Evolutionary conservation across 1,140 invertebrate genomes (phyloP).

Genomic region (Zaprionus lachaisei): DNA sequence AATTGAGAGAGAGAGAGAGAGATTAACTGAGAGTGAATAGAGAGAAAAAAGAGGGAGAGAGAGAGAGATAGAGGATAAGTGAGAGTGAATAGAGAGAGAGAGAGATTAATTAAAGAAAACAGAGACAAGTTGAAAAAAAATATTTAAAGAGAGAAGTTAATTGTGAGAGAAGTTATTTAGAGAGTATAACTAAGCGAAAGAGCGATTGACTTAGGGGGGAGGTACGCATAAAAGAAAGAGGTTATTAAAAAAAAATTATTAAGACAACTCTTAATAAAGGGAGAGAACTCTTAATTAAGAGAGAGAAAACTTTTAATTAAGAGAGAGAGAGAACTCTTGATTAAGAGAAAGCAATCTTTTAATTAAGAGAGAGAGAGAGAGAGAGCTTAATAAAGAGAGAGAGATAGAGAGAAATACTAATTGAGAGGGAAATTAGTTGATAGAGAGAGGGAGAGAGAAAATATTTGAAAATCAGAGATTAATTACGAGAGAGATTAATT

Average conservation of each 20-base stretch:
- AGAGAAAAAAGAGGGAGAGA: neutral
- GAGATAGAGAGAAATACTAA: neutral
- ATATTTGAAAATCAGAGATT: neutral
- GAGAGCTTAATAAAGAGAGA: neutral
- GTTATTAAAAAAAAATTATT: neutral
- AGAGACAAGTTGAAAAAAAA: neutral
- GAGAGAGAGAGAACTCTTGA: neutral
- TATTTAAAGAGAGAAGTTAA: neutral
- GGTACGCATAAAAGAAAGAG: neutral
- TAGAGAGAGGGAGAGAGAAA: conserved; percentile 7
- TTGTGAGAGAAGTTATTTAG: neutral
- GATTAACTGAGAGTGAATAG: neutral
- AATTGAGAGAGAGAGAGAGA: neutral
- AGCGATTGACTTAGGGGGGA: neutral
- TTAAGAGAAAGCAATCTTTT: neutral
- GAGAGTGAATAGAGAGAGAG: neutral
- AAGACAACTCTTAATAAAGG: neutral
- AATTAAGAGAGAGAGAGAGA: conserved; percentile 1
- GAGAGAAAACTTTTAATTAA: neutral
- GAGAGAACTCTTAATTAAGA: no score
- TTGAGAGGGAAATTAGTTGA: neutral
- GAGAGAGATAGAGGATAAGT: neutral
- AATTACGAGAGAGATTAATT: neutral
- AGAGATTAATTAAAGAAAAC: neutral
- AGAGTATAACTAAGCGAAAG: neutral